Conservation (phyloP, 2,113 vertebrate genomes). For the Cettia cetti region DNA sequence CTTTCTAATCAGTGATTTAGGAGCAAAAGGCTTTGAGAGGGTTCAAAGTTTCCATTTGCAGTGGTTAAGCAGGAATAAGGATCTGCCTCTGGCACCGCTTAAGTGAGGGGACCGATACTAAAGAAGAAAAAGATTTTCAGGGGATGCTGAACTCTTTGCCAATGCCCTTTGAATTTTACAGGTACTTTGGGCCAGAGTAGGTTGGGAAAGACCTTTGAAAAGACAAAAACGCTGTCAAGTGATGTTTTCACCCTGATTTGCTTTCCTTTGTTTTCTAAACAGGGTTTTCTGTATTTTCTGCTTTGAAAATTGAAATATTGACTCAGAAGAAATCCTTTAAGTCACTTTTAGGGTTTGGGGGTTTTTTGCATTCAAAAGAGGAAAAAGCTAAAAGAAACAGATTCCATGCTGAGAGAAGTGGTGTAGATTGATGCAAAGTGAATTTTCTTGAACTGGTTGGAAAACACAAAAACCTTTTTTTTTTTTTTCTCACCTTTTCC, state of each 20-base stretch:
- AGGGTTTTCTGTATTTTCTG: background rate
- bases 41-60: background rate
- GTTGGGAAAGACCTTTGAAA: background rate
- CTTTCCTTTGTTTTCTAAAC: background rate
- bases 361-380: background rate
- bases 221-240: background rate
- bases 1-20: background rate
- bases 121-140: background rate
- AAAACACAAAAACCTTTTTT: background rate
- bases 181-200: background rate
- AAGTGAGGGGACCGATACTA: background rate
- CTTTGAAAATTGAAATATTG: background rate
- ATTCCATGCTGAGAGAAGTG: background rate
- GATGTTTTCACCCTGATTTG: background rate
- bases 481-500: fast-evolving
- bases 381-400: background rate
- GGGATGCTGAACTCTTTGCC: background rate
- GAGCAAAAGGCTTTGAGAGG: background rate
- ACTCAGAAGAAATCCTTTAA: background rate
- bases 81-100: background rate
- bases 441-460: background rate
- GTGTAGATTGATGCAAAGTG: background rate
- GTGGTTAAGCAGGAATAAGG: background rate
- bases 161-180: background rate
- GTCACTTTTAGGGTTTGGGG: fast-evolving